Evolutionary conservation across 2,113 vertebrate genomes (phyloP).

Genomic region (Megaleporinus macrocephalus): DNA sequence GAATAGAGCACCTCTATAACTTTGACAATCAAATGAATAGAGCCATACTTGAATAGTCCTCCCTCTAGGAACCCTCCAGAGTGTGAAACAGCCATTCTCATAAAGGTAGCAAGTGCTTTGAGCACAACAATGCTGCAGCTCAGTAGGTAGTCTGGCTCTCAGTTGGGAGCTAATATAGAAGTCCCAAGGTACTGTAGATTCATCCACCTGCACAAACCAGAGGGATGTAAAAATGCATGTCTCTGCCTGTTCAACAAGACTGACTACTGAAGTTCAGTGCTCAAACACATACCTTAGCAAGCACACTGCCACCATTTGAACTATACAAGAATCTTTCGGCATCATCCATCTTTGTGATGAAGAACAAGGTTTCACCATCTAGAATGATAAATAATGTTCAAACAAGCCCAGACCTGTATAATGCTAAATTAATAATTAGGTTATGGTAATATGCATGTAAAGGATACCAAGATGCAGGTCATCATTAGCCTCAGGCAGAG

Average conservation of each 20-base stretch:
- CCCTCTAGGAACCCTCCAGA: slow-evolving; percentile 46
- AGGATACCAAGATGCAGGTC: slow-evolving; percentile 50
- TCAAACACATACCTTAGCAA: slow-evolving; percentile 53
- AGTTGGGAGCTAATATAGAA: slow-evolving; percentile 80
- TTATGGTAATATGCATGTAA: background rate
- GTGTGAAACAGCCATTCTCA: slow-evolving; percentile 75
- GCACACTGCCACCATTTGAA: slow-evolving; percentile 13
- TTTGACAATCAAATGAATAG: no score
- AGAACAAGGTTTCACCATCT: slow-evolving; percentile 52
- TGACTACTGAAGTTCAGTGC: background rate
- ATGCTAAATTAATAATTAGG: background rate
- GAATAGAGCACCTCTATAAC: no score
- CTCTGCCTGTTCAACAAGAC: background rate
- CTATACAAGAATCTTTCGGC: slow-evolving; percentile 33
- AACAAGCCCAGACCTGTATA: background rate
- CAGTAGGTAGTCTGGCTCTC: slow-evolving; percentile 70
- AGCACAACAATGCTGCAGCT: slow-evolving; percentile 67
- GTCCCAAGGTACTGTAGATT: slow-evolving; percentile 83
- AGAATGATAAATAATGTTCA: background rate
- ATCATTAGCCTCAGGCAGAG: slow-evolving; percentile 71
- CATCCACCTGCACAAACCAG: slow-evolving; percentile 72
- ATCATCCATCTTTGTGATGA: slow-evolving; percentile 26
- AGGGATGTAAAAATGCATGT: background rate
- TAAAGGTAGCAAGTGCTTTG: slow-evolving; percentile 76
- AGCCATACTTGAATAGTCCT: slow-evolving; percentile 48